phyloP scores from a whole-genome alignment of 2,888 invertebrate species.

The Drosophila siamana region DNA sequence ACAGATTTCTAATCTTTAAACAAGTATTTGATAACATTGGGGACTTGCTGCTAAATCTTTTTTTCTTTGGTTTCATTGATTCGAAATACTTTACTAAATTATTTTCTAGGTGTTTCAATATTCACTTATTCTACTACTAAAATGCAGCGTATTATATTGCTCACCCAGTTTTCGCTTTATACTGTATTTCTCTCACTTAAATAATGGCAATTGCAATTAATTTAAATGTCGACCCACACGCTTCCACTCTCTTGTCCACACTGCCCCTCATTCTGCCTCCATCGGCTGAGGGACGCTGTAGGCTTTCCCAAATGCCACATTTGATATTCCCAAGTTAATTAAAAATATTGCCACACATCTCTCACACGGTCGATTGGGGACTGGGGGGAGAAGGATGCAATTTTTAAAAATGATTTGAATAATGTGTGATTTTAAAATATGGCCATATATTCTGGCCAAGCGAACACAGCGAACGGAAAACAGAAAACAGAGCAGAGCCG shows the following conservation, averaged over 20 bases:
- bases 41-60: not conserved
- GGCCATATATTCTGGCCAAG: constrained; percentile 31
- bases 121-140: too few species aligned
- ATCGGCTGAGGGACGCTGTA: not conserved
- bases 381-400: constrained; percentile 36
- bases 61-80: not conserved
- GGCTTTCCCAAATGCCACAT: constrained; percentile 55
- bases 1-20: not conserved
- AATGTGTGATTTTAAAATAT: constrained; percentile 84
- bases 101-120: not conserved
- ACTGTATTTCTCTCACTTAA: not conserved
- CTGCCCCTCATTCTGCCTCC: too few species aligned
- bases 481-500: constrained; percentile 1
- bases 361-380: not conserved
- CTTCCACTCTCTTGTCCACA: not conserved
- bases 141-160: not conserved
- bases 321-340: constrained; percentile 79
- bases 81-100: not conserved
- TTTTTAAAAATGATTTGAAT: constrained; percentile 82
- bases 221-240: not conserved
- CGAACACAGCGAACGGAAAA: too few species aligned
- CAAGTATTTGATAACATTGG: not conserved
- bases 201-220: constrained; percentile 4
- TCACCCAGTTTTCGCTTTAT: not conserved
- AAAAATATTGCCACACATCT: constrained; percentile 71